Conservation (phyloP, 2,113 vertebrate genomes). For the Nothocercus julius region DNA sequence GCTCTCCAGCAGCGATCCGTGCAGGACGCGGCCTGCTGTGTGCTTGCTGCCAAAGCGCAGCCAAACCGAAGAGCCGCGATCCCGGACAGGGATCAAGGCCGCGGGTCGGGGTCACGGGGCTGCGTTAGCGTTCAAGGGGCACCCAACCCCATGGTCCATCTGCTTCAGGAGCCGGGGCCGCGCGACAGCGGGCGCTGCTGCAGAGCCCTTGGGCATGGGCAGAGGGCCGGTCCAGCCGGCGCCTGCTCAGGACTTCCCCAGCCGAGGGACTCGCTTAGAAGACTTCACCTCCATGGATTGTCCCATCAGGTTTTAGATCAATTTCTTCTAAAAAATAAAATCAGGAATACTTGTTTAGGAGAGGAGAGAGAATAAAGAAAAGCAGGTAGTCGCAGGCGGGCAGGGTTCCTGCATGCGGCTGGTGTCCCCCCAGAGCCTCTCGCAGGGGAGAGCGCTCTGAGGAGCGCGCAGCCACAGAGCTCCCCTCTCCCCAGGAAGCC, state of each 20-base stretch:
- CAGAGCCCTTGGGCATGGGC: neutral
- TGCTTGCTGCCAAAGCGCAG: neutral
- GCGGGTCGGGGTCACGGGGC: fast-evolving
- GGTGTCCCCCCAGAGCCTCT: no score
- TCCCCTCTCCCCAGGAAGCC: no score
- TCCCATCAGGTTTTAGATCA: neutral
- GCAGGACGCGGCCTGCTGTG: neutral
- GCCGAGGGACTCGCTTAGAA: neutral
- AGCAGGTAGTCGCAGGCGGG: neutral
- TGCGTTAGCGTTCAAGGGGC: fast-evolving
- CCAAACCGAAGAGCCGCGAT: neutral
- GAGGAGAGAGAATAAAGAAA: neutral
- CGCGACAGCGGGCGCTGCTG: fast-evolving
- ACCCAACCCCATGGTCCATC: no score
- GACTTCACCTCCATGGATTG: fast-evolving
- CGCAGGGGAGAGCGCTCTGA: no score
- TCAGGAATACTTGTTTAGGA: no score
- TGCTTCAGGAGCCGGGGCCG: neutral
- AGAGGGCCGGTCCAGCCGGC: neutral
- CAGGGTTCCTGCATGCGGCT: neutral
- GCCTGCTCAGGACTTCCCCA: neutral
- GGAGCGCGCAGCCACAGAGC: no score
- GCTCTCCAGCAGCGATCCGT: neutral
- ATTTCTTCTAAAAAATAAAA: fast-evolving
- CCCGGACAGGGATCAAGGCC: fast-evolving